These are phyloP conservation scores for Tineola bisselliella DNA, from an alignment of 2,888 invertebrate species.

Conservation along the genomic window DNA sequence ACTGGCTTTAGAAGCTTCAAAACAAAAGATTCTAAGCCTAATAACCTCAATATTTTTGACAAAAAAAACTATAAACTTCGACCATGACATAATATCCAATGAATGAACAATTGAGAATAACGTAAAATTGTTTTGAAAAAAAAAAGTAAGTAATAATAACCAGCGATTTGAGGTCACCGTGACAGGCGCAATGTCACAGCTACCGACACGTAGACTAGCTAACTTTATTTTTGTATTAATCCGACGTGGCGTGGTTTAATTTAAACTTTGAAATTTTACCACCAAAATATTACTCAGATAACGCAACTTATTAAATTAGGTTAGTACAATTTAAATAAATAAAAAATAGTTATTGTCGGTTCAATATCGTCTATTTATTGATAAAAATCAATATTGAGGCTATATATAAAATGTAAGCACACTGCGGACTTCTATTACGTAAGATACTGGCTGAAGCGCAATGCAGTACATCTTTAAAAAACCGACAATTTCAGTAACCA, in stretches of 20 bases:
- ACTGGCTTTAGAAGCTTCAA: too few species aligned
- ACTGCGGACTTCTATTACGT: background rate
- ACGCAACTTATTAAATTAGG: too few species aligned
- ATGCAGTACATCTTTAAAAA: background rate
- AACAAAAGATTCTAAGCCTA: too few species aligned
- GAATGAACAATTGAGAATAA: background rate
- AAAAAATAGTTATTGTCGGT: too few species aligned
- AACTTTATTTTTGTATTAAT: background rate
- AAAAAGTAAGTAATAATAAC: conserved; percentile 19
- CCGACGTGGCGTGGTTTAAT: too few species aligned
- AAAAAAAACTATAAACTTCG: background rate
- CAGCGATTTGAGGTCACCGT: conserved; percentile 26
- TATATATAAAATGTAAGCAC: background rate
- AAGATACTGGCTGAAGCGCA: background rate
- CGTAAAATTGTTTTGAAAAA: background rate
- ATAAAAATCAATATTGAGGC: too few species aligned
- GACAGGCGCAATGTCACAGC: conserved; percentile 26
- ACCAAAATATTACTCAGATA: too few species aligned
- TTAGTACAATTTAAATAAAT: too few species aligned
- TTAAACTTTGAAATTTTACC: too few species aligned
- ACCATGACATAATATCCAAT: background rate
- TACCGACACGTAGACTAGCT: background rate
- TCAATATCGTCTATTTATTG: too few species aligned
- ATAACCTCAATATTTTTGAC: too few species aligned
- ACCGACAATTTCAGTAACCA: too few species aligned